Evolutionary conservation across 1,140 invertebrate genomes (phyloP).

Genomic region (Matsumurasca onukii): DNA sequence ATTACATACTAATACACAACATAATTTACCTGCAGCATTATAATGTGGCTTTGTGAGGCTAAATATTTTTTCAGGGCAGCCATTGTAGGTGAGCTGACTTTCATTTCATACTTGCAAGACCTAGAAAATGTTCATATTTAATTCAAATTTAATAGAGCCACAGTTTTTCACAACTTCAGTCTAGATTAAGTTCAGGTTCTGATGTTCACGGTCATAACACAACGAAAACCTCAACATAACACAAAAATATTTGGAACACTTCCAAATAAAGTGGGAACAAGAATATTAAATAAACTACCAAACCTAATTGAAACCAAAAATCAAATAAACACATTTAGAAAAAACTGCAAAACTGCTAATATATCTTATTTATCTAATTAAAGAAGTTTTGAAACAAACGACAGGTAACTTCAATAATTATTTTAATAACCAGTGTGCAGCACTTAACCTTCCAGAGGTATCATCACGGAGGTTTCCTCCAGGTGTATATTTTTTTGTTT

Average conservation of each 20-base stretch:
- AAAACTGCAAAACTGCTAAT: background rate
- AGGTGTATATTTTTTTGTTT: too few species aligned
- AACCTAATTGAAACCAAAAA: too few species aligned
- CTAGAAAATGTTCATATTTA: too few species aligned
- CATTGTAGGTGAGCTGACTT: conserved; percentile 35
- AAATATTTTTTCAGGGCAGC: conserved; percentile 39
- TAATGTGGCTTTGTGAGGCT: conserved; percentile 35
- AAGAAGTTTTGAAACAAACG: background rate
- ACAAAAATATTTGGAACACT: too few species aligned
- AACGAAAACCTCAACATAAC: too few species aligned
- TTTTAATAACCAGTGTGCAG: background rate
- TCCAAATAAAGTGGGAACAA: background rate
- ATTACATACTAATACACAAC: too few species aligned
- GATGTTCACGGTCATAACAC: too few species aligned
- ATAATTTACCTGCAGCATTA: conserved; percentile 39
- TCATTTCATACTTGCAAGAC: conserved; percentile 39
- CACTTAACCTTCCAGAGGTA: background rate
- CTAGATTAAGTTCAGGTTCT: too few species aligned
- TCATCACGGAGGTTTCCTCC: too few species aligned
- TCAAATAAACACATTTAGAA: too few species aligned
- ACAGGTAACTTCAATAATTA: background rate
- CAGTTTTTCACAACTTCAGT: too few species aligned
- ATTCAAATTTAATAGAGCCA: background rate
- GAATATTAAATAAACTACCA: background rate
- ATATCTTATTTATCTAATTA: too few species aligned